Conservation (phyloP, 2,113 vertebrate genomes). For the Campylorhamphus procurvoides region DNA sequence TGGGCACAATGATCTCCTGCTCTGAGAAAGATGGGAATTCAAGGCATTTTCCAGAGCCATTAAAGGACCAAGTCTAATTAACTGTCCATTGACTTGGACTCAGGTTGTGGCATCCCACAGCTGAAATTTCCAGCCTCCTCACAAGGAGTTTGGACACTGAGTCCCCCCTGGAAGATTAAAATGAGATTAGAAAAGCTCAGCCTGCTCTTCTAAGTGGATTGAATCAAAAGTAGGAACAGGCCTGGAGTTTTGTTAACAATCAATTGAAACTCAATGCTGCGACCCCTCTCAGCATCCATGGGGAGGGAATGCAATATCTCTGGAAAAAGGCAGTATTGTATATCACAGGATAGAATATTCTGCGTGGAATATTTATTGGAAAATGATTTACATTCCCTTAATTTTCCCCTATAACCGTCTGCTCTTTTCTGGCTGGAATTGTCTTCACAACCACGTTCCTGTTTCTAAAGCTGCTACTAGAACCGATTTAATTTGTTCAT, state of each 20-base stretch:
- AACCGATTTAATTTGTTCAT: constrained; percentile 16
- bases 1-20: not conserved
- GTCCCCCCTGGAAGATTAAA: constrained; percentile 56
- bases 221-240: constrained; percentile 43
- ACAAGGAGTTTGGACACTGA: constrained; percentile 31
- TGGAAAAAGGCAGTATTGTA: constrained; percentile 40
- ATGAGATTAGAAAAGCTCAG: constrained; percentile 60
- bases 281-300: constrained; percentile 41
- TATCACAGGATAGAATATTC: constrained; percentile 43
- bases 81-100: not conserved
- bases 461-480: constrained; percentile 30
- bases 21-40: not conserved
- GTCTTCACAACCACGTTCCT: constrained; percentile 4
- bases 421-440: constrained; percentile 16
- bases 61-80: not conserved
- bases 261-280: constrained; percentile 51
- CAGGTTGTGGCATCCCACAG: not conserved
- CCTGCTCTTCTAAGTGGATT: constrained; percentile 61
- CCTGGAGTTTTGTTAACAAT: constrained; percentile 58
- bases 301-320: constrained; percentile 54
- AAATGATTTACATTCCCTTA: constrained; percentile 55
- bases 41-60: not conserved
- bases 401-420: constrained; percentile 28
- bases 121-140: not conserved
- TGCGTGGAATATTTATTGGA: constrained; percentile 55